phyloP scores from a whole-genome alignment of 2,113 vertebrate species.

The Pogona vitticeps region DNA sequence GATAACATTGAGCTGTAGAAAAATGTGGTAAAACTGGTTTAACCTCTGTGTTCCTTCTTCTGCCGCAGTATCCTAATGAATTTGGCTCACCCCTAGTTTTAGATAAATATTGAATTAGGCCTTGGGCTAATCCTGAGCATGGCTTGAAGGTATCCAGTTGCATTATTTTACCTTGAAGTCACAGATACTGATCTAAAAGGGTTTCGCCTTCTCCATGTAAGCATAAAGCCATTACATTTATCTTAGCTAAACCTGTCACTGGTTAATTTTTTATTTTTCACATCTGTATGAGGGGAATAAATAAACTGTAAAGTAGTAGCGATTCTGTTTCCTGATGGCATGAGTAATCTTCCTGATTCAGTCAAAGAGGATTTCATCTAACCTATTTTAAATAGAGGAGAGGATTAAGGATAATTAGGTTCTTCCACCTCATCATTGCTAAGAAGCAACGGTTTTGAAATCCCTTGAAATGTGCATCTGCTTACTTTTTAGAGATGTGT shows the following conservation, averaged over 20 bases:
- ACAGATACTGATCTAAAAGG: background rate
- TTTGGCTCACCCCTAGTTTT: background rate
- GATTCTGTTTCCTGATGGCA: slow-evolving; percentile 55
- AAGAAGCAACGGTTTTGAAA: slow-evolving; percentile 55
- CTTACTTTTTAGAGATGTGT: slow-evolving; percentile 38
- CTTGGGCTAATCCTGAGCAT: background rate
- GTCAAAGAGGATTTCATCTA: slow-evolving; percentile 79
- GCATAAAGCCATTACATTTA: background rate
- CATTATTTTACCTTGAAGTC: background rate
- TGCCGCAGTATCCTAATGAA: background rate
- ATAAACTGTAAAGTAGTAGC: slow-evolving; percentile 42
- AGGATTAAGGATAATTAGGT: slow-evolving; percentile 77
- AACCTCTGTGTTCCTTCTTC: background rate
- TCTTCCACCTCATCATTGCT: slow-evolving; percentile 50
- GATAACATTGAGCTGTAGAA: background rate
- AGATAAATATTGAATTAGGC: background rate
- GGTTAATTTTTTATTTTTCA: slow-evolving; percentile 28
- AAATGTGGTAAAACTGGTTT: background rate
- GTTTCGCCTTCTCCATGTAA: background rate
- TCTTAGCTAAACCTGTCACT: background rate
- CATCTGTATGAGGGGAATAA: slow-evolving; percentile 29
- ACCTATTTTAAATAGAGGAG: slow-evolving; percentile 76
- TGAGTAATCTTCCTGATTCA: slow-evolving; percentile 67
- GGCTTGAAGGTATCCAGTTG: background rate
- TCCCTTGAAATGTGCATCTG: slow-evolving; percentile 56